Evolutionary conservation across 2,888 invertebrate genomes (phyloP), one percentile per base, ranked within the genome.

Genomic region (Lottia gigantea): DNA sequence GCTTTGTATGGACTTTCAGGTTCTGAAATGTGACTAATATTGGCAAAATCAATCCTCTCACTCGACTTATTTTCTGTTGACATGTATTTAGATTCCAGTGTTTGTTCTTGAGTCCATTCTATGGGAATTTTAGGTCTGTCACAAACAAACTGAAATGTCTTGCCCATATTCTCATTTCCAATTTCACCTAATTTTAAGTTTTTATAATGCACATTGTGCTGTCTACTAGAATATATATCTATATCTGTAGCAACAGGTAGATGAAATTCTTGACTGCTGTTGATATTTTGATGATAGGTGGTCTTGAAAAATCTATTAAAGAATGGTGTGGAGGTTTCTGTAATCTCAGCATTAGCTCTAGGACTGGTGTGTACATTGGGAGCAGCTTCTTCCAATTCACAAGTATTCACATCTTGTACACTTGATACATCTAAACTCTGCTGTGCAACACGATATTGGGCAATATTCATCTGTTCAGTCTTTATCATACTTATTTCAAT

Each of bases 121-220:
- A 12, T 8, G 2, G 19, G 55, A 23, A 19, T 55, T 19, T 19
- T 19, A 23, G 55, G 11, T 55, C 55, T 19, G 15, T 55, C 55
- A 11, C 55, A 23, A 23, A 55, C 55, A 55, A 55, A 55, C 55
- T 55, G 55, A 55, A 55, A 55, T 3, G 55, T 12, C 14, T 55
- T 55, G 11, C 55, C 55, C 55, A 55, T 55, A 55, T 55, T 55
- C 23, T 55, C 55, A 14, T 55, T 55, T 23, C 55, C 55, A 11
- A 23, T 19, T 55, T 55, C 55, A 55, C 55, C 55, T 15, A 55
- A 15, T 12, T 19, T 55, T 19, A 55, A 23, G 15, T 55, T 55
- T 23, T 23, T 55, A 14, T 55, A 23, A 55, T 55, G 55, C 2
- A 55, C 23, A 23, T 11, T 55, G 19, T 55, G 19, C 15, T 55